Conservation (phyloP, 2,113 vertebrate species). For the Antechinus flavipes region DNA sequence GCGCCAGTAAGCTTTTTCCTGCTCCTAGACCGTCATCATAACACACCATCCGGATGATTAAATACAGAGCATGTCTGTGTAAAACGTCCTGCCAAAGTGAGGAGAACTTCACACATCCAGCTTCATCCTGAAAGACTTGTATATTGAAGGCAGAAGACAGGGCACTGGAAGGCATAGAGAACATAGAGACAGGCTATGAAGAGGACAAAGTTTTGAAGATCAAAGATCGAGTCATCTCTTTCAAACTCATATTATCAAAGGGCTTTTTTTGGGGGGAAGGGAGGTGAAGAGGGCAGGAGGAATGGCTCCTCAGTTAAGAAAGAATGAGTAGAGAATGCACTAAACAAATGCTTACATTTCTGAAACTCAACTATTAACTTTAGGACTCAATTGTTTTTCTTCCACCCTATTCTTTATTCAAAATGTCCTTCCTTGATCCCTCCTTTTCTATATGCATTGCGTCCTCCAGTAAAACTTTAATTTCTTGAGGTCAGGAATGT, state of each 20-base stretch:
- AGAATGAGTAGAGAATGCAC: not conserved
- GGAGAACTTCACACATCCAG: not conserved
- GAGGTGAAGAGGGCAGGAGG: no score
- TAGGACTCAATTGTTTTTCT: not conserved
- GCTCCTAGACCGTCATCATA: slow-evolving; percentile 97
- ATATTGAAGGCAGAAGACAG: not conserved
- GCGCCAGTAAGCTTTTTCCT: slow-evolving; percentile 94
- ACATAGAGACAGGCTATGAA: not conserved
- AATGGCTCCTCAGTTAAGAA: not conserved
- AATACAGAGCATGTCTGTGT: slow-evolving; percentile 94
- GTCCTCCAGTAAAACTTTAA: not conserved
- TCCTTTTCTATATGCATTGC: not conserved
- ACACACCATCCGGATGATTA: slow-evolving; percentile 97
- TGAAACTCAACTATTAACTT: not conserved
- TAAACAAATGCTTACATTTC: not conserved
- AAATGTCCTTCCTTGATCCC: not conserved
- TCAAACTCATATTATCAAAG: not conserved
- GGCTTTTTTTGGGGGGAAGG: not conserved
- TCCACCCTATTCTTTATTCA: not conserved
- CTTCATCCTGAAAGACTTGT: not conserved
- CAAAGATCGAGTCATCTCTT: not conserved
- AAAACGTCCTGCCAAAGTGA: slow-evolving; percentile 90
- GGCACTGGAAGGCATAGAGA: not conserved
- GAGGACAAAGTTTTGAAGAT: not conserved
- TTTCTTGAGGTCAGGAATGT: not conserved